Conservation (phyloP, 2,113 vertebrate species). For the Passer domesticus region DNA sequence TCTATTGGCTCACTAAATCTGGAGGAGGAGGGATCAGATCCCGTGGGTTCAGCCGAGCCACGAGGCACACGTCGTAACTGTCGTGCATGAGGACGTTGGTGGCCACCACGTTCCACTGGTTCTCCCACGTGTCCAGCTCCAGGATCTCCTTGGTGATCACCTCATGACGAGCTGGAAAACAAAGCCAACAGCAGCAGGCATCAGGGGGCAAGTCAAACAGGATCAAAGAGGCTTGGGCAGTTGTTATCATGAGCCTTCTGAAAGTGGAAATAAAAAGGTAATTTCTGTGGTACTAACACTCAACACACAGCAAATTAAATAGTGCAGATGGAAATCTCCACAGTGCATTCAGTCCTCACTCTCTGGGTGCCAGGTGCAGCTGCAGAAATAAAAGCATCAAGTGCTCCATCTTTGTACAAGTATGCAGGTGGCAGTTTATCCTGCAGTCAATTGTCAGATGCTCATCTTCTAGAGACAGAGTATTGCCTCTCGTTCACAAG, state of each 20-base stretch:
- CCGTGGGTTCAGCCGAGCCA: constrained; percentile 91
- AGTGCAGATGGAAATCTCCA: neutral
- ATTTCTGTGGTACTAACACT: neutral
- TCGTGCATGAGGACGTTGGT: constrained; percentile 89
- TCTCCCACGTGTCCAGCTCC: constrained; percentile 90
- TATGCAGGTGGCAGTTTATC: constrained; percentile 3
- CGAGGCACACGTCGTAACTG: constrained; percentile 93
- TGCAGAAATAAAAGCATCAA: neutral
- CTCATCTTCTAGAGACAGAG: neutral
- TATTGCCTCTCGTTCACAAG: neutral
- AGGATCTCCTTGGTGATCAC: constrained; percentile 92
- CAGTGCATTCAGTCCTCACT: neutral
- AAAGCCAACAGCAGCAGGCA: neutral
- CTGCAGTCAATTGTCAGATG: neutral
- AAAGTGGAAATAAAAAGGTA: neutral
- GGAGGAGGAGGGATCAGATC: constrained; percentile 90
- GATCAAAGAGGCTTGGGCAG: neutral
- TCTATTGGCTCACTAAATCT: constrained; percentile 79
- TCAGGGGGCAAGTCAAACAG: neutral
- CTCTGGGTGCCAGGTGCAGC: neutral
- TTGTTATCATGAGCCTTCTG: neutral
- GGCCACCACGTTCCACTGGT: constrained; percentile 89
- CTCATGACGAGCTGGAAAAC: constrained; percentile 88
- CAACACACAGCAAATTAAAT: neutral
- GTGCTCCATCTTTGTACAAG: neutral